Evolutionary conservation across 2,888 invertebrate species (phyloP).

Genomic region (Stenotaenia linearis): DNA sequence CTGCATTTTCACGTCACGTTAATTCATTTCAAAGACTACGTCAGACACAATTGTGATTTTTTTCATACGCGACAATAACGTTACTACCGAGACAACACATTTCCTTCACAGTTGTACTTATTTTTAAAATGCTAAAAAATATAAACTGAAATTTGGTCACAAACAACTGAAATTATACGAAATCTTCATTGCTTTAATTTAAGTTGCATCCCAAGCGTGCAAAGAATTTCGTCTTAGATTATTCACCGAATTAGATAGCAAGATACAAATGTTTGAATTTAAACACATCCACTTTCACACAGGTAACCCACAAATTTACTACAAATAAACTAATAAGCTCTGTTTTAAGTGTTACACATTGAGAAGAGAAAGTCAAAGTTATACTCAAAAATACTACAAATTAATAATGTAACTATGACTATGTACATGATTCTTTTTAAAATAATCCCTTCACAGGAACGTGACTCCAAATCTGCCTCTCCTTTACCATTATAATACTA

Average conservation of each 20-base stretch:
- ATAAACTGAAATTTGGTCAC: too few species aligned
- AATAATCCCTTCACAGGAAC: background rate
- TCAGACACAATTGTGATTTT: too few species aligned
- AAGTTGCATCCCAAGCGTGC: too few species aligned
- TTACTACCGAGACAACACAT: too few species aligned
- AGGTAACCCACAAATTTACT: background rate
- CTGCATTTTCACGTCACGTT: too few species aligned
- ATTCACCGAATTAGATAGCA: background rate
- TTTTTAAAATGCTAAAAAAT: too few species aligned
- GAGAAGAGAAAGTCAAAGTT: background rate
- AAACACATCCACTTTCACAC: background rate
- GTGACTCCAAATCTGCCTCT: background rate
- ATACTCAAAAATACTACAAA: constrained; percentile 1
- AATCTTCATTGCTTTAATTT: too few species aligned
- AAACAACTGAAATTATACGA: too few species aligned
- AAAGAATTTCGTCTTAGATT: too few species aligned
- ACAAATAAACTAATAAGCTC: constrained; percentile 5
- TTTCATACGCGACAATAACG: too few species aligned
- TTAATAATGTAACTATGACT: background rate
- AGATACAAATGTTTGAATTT: background rate
- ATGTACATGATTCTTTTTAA: constrained; percentile 4
- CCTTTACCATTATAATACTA: background rate
- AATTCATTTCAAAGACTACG: too few species aligned
- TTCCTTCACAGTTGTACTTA: too few species aligned
- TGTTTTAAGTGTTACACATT: background rate